A percentile compares a stretch with the other conserved stretches of the same genome.
Evolutionary conservation across 2,888 invertebrate species (phyloP).

Genomic region (Trachelus iudaicus): DNA sequence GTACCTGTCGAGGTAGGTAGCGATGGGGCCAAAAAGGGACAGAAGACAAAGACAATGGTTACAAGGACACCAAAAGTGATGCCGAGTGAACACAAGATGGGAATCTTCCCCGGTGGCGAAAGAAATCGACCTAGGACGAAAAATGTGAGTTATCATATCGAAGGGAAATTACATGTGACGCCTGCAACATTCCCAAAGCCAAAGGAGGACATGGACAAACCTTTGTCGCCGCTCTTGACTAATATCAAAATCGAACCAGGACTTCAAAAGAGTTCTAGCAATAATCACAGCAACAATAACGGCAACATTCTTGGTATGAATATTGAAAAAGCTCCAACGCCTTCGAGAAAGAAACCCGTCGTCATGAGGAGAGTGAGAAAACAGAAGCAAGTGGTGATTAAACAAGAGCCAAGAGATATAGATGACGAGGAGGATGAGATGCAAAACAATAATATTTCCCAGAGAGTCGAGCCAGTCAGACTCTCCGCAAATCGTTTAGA

Average conservation of each 20-base stretch:
- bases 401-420: constrained; percentile 46
- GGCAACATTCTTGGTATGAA: constrained; percentile 42
- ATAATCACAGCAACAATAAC: constrained; percentile 55
- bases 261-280: constrained; percentile 29
- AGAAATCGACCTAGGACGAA: constrained; percentile 72
- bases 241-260: constrained; percentile 36
- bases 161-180: constrained; percentile 68
- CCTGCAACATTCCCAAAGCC: constrained; percentile 68
- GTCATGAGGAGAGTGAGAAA: constrained; percentile 36
- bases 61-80: constrained; percentile 68
- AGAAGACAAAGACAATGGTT: constrained; percentile 71
- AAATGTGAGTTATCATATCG: constrained; percentile 73
- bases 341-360: constrained; percentile 28
- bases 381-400: constrained; percentile 39
- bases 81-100: constrained; percentile 59
- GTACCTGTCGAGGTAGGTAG: constrained; percentile 67
- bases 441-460: constrained; percentile 36
- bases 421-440: constrained; percentile 21
- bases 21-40: constrained; percentile 69
- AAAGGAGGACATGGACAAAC: constrained; percentile 40
- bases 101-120: constrained; percentile 65
- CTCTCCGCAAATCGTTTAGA: constrained; percentile 42
- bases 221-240: constrained; percentile 21
- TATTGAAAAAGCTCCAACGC: constrained; percentile 31
- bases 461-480: constrained; percentile 5